Conservation (phyloP, 2,113 vertebrate species). For the Cyrtonyx montezumae region DNA sequence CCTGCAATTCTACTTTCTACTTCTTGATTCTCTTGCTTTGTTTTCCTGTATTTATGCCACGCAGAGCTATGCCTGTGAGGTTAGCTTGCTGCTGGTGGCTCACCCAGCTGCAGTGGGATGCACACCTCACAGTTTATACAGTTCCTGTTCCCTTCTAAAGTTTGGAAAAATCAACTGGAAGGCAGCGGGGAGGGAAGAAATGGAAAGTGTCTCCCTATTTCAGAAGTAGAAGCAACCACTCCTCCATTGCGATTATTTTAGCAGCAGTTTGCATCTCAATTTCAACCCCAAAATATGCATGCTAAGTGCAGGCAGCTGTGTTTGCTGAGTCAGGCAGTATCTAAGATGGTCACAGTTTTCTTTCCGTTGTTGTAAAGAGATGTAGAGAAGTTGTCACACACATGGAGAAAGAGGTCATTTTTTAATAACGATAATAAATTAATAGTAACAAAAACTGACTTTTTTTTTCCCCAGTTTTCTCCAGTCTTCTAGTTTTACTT, state of each 20-base stretch:
- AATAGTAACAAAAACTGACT: neutral
- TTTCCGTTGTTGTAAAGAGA: neutral
- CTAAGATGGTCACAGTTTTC: neutral
- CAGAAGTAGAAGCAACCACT: neutral
- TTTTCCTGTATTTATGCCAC: rapidly evolving
- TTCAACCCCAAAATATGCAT: neutral
- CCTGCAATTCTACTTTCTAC: neutral
- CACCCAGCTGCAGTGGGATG: neutral
- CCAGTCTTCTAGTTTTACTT: neutral
- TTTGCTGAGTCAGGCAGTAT: neutral
- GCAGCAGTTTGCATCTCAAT: constrained; percentile 6
- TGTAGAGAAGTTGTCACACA: neutral
- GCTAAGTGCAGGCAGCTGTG: constrained; percentile 15
- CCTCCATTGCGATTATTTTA: neutral
- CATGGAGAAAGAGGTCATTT: rapidly evolving
- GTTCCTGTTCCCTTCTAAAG: neutral
- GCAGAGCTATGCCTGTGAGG: neutral
- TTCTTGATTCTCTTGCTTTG: neutral
- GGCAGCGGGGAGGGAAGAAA: neutral
- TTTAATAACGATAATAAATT: neutral
- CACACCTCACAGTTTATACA: neutral
- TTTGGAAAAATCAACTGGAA: neutral
- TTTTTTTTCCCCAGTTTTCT: neutral
- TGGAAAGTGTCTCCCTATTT: neutral
- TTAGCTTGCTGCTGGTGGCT: neutral